A percentile compares a stretch with the other conserved stretches of the same genome.
Evolutionary conservation across 2,888 invertebrate genomes (phyloP).

Genomic region (Octonoba sinensis): DNA sequence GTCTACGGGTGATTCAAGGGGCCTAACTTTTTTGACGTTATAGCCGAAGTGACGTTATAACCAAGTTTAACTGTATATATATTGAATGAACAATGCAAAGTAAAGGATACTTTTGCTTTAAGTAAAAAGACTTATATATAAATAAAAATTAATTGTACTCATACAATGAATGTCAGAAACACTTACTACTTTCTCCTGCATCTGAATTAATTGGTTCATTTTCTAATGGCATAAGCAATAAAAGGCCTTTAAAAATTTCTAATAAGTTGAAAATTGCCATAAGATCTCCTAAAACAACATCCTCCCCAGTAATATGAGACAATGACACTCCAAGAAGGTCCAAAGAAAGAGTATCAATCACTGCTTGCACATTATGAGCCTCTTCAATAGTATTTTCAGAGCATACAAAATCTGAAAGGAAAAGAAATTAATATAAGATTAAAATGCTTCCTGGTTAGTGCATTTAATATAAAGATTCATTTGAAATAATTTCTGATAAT

Average conservation of each 20-base stretch:
- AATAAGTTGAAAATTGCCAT: conserved; percentile 42
- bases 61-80: too few relatives aligned
- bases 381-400: conserved; percentile 23
- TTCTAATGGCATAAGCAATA: not conserved
- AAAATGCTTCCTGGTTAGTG: not conserved
- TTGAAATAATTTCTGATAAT: not conserved
- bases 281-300: conserved; percentile 42
- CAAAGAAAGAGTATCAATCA: conserved; percentile 60
- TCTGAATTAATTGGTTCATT: too few relatives aligned
- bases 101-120: too few relatives aligned
- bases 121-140: too few relatives aligned
- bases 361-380: conserved; percentile 61
- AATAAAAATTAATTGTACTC: too few relatives aligned
- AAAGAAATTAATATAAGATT: not conserved
- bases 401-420: conserved; percentile 27
- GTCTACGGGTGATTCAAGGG: too few relatives aligned
- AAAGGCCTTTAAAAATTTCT: conserved; percentile 46
- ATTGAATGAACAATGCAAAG: too few relatives aligned
- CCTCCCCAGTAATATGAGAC: conserved; percentile 61
- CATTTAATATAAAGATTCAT: not conserved
- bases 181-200: too few relatives aligned
- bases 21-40: too few relatives aligned
- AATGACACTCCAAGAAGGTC: conserved; percentile 59
- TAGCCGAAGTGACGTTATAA: too few relatives aligned
- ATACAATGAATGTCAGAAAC: too few relatives aligned